phyloP scores from a whole-genome alignment of 1,140 invertebrate genomes.

The Leguminivora glycinivorella region DNA sequence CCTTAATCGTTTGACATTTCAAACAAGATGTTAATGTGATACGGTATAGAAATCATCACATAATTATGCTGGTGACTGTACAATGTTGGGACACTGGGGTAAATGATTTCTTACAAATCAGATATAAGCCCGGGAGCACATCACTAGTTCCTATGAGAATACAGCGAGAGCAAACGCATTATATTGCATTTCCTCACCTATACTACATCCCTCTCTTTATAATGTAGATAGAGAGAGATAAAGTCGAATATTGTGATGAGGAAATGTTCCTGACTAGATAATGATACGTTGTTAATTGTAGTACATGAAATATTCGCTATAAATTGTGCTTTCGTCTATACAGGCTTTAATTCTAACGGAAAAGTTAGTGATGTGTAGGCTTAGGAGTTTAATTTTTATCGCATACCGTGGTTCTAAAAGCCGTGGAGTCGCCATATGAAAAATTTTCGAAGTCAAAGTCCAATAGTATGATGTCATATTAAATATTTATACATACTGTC shows the following conservation, averaged over 20 bases:
- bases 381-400: no score
- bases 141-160: background rate
- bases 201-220: background rate
- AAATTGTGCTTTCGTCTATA: background rate
- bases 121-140: background rate
- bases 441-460: no score
- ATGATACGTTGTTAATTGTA: background rate
- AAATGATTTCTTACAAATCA: background rate
- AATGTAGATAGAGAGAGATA: background rate
- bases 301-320: background rate
- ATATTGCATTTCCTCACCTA: background rate
- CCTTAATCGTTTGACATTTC: no score
- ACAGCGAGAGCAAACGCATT: constrained; percentile 5
- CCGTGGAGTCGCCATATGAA: no score
- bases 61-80: no score
- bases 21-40: no score
- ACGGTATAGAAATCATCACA: no score
- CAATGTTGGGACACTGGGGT: no score
- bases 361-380: background rate
- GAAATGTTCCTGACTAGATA: constrained; percentile 6
- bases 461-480: no score
- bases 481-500: no score
- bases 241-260: background rate
- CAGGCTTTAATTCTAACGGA: no score
- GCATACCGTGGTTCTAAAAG: no score